Conservation (phyloP, 2,888 invertebrate species). For the Sceliomorpha sp. region DNA sequence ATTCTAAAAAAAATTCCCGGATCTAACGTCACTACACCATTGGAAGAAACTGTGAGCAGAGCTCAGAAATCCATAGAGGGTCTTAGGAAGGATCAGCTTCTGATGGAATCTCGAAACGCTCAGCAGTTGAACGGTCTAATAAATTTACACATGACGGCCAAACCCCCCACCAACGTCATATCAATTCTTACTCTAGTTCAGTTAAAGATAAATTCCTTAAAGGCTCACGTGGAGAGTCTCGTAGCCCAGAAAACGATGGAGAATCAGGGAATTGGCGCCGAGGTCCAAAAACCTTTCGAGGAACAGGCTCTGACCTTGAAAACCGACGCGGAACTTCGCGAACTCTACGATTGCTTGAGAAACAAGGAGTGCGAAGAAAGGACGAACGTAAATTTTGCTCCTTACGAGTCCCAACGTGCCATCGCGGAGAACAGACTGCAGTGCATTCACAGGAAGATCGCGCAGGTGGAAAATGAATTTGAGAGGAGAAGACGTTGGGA, state of each 20-base stretch:
- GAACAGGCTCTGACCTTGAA: conserved; percentile 64
- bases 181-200: conserved; percentile 72
- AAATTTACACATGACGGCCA: conserved; percentile 71
- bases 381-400: conserved; percentile 69
- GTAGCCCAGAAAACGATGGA: conserved; percentile 46
- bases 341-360: conserved; percentile 64
- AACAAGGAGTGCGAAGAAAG: conserved; percentile 73
- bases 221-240: conserved; percentile 67
- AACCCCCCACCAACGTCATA: conserved; percentile 66
- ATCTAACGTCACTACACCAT: conserved; percentile 66
- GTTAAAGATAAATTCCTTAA: conserved; percentile 71
- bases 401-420: conserved; percentile 68
- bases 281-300: conserved; percentile 60
- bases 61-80: conserved; percentile 63
- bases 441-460: conserved; percentile 70
- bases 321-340: conserved; percentile 70
- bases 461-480: conserved; percentile 61
- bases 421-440: conserved; percentile 67
- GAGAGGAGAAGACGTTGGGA: conserved; percentile 14
- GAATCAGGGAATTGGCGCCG: conserved; percentile 42
- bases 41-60: conserved; percentile 70
- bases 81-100: conserved; percentile 70
- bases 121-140: conserved; percentile 73
- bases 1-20: conserved; percentile 70
- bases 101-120: conserved; percentile 67